Conservation (phyloP, 2,888 invertebrate genomes). For the Petrolisthes cinctipes region DNA sequence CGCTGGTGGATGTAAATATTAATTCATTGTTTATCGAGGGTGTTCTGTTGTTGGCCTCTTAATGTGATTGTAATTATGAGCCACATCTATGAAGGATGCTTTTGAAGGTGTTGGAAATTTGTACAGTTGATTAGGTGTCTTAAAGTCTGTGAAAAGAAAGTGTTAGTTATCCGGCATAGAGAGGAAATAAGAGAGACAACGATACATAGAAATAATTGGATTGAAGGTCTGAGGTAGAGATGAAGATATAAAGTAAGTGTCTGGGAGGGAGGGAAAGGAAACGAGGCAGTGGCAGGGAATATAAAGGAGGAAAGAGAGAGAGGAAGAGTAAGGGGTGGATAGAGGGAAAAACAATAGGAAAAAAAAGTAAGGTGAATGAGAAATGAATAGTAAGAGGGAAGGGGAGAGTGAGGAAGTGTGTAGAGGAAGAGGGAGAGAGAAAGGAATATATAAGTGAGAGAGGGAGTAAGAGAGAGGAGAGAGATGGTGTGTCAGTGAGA, state of each 20-base stretch:
- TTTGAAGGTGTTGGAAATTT: too few species aligned
- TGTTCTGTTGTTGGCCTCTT: too few species aligned
- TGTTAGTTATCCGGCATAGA: too few species aligned
- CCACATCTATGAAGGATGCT: too few species aligned
- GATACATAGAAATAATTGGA: constrained; percentile 10
- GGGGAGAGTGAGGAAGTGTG: background rate
- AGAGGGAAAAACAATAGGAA: too few species aligned
- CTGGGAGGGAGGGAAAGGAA: background rate
- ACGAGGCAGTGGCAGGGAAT: background rate
- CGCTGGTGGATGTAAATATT: too few species aligned
- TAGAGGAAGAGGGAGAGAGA: background rate
- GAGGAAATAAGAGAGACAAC: background rate
- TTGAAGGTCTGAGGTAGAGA: background rate
- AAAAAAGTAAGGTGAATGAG: too few species aligned
- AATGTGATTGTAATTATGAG: too few species aligned
- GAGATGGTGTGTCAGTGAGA: background rate
- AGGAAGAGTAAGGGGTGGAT: background rate
- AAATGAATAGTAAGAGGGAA: background rate
- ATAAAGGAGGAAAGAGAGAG: background rate
- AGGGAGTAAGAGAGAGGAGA: background rate
- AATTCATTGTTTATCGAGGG: too few species aligned
- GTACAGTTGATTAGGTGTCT: too few species aligned
- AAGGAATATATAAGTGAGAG: background rate
- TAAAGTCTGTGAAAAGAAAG: too few species aligned
- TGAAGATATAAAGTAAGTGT: background rate